Conservation (phyloP, 2,113 vertebrate species). For the Alethe diademata region DNA sequence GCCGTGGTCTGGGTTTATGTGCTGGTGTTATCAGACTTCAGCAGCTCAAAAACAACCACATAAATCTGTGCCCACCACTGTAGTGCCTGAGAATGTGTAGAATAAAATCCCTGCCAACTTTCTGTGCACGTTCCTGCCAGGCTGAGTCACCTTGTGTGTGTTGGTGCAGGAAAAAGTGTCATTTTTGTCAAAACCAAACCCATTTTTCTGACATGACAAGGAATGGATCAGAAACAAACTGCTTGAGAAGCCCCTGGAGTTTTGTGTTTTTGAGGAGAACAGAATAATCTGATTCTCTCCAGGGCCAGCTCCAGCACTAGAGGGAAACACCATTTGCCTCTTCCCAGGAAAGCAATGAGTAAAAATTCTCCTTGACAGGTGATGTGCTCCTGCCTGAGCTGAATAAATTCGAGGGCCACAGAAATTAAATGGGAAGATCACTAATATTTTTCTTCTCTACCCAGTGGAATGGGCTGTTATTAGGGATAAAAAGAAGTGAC, state of each 20-base stretch:
- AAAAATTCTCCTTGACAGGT: background rate
- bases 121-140: accelerated
- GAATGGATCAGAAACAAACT: background rate
- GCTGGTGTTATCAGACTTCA: background rate
- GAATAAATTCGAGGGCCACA: background rate
- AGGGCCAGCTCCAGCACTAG: background rate
- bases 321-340: background rate
- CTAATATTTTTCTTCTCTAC: background rate
- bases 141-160: background rate
- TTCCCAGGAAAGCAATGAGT: background rate
- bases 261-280: background rate
- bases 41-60: background rate
- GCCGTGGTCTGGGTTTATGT: accelerated
- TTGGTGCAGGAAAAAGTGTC: background rate
- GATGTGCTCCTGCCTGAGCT: background rate
- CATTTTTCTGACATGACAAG: background rate
- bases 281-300: background rate
- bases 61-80: background rate
- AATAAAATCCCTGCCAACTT: background rate
- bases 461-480: background rate
- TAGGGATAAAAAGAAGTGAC: background rate
- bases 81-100: background rate
- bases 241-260: background rate
- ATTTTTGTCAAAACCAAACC: background rate
- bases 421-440: background rate